A percentile compares a stretch with the other conserved stretches of the same genome.
phyloP scores from a whole-genome alignment of 2,888 invertebrate species.

The Eucera pruinosa region DNA sequence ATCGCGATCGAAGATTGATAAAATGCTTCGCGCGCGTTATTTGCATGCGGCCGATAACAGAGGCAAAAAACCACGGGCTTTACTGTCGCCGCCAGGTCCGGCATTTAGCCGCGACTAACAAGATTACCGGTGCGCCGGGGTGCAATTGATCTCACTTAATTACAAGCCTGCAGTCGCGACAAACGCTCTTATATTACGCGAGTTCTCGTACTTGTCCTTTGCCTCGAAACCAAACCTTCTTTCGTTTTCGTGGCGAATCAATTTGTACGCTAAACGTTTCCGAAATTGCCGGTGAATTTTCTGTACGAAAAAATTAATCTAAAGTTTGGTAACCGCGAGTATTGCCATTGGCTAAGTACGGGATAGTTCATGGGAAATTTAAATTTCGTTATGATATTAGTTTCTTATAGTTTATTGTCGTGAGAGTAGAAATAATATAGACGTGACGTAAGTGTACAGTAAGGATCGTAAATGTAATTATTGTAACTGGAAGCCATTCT shows the following conservation, averaged over 20 bases:
- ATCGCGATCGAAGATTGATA: constrained; percentile 7
- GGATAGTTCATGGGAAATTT: too few species aligned
- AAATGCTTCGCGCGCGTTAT: constrained; percentile 9
- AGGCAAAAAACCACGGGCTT: constrained; percentile 34
- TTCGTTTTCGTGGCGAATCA: neutral
- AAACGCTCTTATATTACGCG: constrained; percentile 54
- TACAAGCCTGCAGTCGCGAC: constrained; percentile 53
- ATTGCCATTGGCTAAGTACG: too few species aligned
- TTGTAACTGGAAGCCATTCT: too few species aligned
- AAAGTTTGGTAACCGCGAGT: too few species aligned
- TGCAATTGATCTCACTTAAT: constrained; percentile 67
- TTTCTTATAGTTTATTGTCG: too few species aligned
- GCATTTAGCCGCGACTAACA: constrained; percentile 60
- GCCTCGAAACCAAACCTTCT: constrained; percentile 17
- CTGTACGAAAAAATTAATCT: too few species aligned
- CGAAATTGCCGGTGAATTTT: too few species aligned
- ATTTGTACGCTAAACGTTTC: too few species aligned
- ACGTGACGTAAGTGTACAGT: too few species aligned
- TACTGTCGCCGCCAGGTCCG: constrained; percentile 52
- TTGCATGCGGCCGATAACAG: constrained; percentile 55
- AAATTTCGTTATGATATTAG: too few species aligned
- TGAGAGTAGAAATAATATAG: too few species aligned
- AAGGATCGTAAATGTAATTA: too few species aligned
- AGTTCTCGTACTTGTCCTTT: constrained; percentile 21
- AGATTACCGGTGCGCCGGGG: constrained; percentile 57